A percentile compares a stretch with the other conserved stretches of the same genome.
Evolutionary conservation across 2,797 vertebrate genomes (phyloP).

Genomic region (Pangasius djambal): DNA sequence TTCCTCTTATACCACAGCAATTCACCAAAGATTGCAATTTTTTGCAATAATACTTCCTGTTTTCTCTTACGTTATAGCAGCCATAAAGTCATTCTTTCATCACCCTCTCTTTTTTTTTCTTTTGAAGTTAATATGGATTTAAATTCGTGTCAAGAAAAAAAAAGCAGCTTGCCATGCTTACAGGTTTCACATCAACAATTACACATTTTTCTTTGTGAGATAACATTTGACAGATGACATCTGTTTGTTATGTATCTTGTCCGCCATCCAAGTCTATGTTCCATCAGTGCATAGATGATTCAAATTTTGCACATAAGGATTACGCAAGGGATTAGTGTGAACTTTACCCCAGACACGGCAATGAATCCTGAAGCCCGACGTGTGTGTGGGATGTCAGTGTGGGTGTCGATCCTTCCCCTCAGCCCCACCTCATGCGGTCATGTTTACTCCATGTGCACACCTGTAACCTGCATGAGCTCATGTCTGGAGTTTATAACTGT

Average conservation of each 20-base stretch:
- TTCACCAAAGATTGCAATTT: too few relatives aligned
- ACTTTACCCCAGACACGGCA: conserved; percentile 45
- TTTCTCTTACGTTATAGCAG: too few relatives aligned
- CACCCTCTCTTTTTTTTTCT: too few relatives aligned
- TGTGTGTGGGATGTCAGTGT: background rate
- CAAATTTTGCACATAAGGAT: background rate
- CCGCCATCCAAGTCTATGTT: background rate
- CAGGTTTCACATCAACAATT: background rate
- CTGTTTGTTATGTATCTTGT: background rate
- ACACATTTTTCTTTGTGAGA: background rate
- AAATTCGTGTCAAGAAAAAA: background rate
- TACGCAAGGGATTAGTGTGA: conserved; percentile 28
- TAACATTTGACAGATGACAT: background rate
- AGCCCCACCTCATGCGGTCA: background rate
- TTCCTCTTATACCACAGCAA: too few relatives aligned
- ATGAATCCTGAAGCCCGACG: conserved; percentile 51
- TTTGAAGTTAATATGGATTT: too few relatives aligned
- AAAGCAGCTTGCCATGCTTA: background rate
- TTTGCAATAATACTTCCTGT: too few relatives aligned
- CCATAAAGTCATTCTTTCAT: too few relatives aligned
- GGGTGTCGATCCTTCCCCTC: conserved; percentile 15
- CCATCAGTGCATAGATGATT: background rate
- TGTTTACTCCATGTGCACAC: conserved; percentile 39
- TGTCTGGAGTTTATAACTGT: conserved; percentile 50
- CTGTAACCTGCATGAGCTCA: conserved; percentile 54